Evolutionary conservation across 2,797 vertebrate genomes (phyloP).

Genomic region (Loris lydekkerianus): DNA sequence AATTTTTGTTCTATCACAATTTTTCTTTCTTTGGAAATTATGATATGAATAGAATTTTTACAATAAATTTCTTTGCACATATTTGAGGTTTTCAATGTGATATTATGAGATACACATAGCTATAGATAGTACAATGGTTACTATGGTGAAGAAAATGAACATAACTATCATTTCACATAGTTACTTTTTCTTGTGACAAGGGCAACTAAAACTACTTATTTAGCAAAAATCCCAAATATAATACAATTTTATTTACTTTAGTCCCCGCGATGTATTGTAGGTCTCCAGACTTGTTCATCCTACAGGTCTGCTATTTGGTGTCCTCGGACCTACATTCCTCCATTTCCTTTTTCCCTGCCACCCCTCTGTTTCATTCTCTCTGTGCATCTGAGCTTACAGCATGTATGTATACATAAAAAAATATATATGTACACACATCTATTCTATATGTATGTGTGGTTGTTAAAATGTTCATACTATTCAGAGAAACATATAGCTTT

Average conservation of each 20-base stretch:
- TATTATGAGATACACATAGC: background rate
- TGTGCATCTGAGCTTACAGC: too few relatives aligned
- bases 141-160: background rate
- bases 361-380: background rate
- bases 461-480: too few relatives aligned
- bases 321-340: background rate
- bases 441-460: too few relatives aligned
- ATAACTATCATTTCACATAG: background rate
- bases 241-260: background rate
- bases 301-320: background rate
- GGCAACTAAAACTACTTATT: background rate
- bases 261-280: background rate
- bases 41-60: conserved; percentile 47
- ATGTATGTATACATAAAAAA: too few relatives aligned
- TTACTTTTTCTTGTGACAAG: background rate
- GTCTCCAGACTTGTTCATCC: background rate
- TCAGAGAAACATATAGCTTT: background rate
- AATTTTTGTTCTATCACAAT: background rate
- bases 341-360: background rate
- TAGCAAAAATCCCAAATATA: background rate
- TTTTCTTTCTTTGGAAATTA: conserved; percentile 46
- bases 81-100: background rate
- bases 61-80: background rate
- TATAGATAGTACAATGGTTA: background rate
- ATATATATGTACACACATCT: too few relatives aligned